Percentiles rank a stretch among this genome's conserved stretches.
phyloP scores from a whole-genome alignment of 2,888 invertebrate genomes.

The Candidula unifasciata region DNA sequence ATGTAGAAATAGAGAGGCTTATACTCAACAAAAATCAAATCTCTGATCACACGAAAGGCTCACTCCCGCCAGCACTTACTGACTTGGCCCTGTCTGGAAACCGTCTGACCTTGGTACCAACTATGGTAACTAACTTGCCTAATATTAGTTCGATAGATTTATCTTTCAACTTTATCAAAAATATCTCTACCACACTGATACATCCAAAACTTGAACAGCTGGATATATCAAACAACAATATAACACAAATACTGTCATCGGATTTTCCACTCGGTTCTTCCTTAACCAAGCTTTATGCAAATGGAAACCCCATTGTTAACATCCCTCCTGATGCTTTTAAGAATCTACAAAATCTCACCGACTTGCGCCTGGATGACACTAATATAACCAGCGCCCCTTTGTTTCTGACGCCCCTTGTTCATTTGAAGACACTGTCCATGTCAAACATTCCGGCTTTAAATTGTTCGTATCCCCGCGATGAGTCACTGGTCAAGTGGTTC shows the following conservation, averaged over 20 bases:
- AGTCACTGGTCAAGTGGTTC: not conserved
- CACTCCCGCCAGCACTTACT: not conserved
- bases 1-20: not conserved
- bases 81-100: not conserved
- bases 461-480: not conserved
- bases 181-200: not conserved
- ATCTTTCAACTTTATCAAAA: not conserved
- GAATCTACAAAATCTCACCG: not conserved
- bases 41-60: not conserved
- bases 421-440: not conserved
- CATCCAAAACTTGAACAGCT: not conserved
- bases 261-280: not conserved
- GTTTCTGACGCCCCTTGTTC: not conserved
- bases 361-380: not conserved
- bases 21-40: conserved; percentile 3
- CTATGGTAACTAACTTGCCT: not conserved
- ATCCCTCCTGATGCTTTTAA: not conserved
- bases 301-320: not conserved
- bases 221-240: not conserved
- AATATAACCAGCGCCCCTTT: not conserved
- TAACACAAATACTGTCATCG: not conserved
- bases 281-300: not conserved
- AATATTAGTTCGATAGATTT: not conserved
- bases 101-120: not conserved
- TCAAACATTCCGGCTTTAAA: not conserved